Evolutionary conservation across 2,113 vertebrate species (phyloP).

Genomic region (Bubo bubo): DNA sequence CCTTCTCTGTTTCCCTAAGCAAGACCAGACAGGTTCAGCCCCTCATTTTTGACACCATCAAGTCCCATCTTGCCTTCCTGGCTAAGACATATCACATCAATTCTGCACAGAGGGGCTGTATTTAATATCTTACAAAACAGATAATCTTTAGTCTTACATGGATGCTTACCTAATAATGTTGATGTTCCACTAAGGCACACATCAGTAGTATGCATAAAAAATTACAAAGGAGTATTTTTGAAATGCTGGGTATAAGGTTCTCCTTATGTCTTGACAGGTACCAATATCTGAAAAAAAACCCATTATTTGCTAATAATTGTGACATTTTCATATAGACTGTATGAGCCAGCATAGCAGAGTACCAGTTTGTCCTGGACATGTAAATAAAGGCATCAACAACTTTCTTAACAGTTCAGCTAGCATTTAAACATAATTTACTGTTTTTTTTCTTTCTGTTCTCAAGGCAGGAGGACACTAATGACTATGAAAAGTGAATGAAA

Average conservation of each 20-base stretch:
- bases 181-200: not conserved
- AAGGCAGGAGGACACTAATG: not conserved
- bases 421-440: not conserved
- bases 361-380: not conserved
- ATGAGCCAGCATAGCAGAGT: not conserved
- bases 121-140: not conserved
- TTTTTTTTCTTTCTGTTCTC: not conserved
- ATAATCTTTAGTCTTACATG: not conserved
- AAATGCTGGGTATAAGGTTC: not conserved
- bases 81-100: not conserved
- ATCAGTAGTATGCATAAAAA: not conserved
- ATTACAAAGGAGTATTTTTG: not conserved
- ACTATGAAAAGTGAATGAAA: not conserved
- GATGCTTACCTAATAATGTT: not conserved
- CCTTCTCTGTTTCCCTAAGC: not conserved
- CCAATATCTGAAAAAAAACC: not conserved
- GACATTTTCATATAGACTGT: not conserved
- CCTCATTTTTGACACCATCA: not conserved
- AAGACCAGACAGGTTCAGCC: not conserved
- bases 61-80: not conserved
- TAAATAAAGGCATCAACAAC: not conserved
- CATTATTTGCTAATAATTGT: not conserved
- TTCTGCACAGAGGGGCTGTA: not conserved
- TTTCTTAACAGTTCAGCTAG: not conserved
- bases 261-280: not conserved